Percentiles rank a stretch among this genome's conserved stretches.
phyloP scores from a whole-genome alignment of 2,113 vertebrate species.

The Ramphastos sulfuratus region DNA sequence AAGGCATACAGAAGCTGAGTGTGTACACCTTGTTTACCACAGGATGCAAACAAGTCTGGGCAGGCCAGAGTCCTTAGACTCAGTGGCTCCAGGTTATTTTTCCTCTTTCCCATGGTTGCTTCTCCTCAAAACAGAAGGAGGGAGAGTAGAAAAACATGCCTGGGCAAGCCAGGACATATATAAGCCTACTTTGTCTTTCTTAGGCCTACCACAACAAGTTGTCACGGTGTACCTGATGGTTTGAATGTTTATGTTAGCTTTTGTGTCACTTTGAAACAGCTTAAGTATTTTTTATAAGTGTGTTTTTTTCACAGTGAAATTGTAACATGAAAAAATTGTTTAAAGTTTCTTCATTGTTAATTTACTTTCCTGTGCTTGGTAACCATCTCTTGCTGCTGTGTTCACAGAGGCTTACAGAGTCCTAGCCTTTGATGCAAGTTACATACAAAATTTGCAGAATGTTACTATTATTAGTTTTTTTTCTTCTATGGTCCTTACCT shows the following conservation, averaged over 20 bases:
- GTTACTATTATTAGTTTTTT: neutral
- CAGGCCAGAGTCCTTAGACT: too few relatives aligned
- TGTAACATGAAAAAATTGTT: neutral
- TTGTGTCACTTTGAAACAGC: neutral
- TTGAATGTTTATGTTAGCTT: neutral
- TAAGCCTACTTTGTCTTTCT: too few relatives aligned
- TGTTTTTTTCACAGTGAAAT: neutral
- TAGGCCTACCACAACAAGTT: neutral
- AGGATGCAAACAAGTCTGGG: too few relatives aligned
- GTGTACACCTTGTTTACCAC: too few relatives aligned
- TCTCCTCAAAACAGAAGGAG: too few relatives aligned
- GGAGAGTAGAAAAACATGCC: too few relatives aligned
- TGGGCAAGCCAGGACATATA: too few relatives aligned
- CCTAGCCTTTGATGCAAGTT: neutral
- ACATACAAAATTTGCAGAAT: neutral
- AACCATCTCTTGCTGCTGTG: neutral
- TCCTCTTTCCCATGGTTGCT: too few relatives aligned
- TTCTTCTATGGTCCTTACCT: neutral
- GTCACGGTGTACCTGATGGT: neutral
- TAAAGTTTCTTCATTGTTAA: neutral
- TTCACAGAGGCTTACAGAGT: neutral
- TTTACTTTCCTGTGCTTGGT: neutral
- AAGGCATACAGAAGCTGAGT: too few relatives aligned
- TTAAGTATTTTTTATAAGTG: neutral
- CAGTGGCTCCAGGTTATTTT: too few relatives aligned